These are phyloP conservation scores for Charanyca ferruginea DNA, from an alignment of 2,888 invertebrate genomes.

Conservation along the genomic window DNA sequence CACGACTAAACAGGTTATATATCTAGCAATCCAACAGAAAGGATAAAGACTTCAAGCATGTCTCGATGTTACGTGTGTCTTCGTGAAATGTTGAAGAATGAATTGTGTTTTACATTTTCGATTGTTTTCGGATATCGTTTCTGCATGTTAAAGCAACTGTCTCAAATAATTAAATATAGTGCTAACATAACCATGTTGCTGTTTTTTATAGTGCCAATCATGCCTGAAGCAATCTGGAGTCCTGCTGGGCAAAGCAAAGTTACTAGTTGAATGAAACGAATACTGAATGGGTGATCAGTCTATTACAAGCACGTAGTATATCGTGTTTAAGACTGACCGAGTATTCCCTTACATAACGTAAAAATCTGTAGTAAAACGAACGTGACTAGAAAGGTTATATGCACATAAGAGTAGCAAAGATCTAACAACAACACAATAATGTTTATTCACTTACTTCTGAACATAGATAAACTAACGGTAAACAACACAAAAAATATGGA, in stretches of 20 bases:
- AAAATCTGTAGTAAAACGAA: conserved; percentile 38
- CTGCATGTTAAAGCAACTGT: conserved; percentile 16
- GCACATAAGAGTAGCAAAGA: background rate
- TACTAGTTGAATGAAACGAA: background rate
- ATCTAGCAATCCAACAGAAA: conserved; percentile 9
- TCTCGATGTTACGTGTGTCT: conserved; percentile 37
- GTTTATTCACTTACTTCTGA: conserved; percentile 35
- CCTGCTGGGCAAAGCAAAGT: background rate
- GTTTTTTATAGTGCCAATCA: background rate
- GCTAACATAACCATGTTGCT: background rate
- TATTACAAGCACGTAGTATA: too few relatives aligned
- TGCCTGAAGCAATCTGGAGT: background rate
- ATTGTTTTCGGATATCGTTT: conserved; percentile 22
- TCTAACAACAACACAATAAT: background rate
- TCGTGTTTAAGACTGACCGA: background rate
- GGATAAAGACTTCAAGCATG: conserved; percentile 44
- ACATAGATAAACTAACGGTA: background rate
- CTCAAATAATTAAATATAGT: conserved; percentile 14
- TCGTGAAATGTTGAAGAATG: conserved; percentile 35
- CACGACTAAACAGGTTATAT: background rate
- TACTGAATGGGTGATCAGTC: background rate
- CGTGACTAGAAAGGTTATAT: conserved; percentile 46
- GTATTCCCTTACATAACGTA: conserved; percentile 39
- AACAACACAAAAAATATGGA: background rate
- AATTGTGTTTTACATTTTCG: conserved; percentile 24